Evolutionary conservation across 1,140 invertebrate genomes (phyloP).

Genomic region (Eumaeus atala): DNA sequence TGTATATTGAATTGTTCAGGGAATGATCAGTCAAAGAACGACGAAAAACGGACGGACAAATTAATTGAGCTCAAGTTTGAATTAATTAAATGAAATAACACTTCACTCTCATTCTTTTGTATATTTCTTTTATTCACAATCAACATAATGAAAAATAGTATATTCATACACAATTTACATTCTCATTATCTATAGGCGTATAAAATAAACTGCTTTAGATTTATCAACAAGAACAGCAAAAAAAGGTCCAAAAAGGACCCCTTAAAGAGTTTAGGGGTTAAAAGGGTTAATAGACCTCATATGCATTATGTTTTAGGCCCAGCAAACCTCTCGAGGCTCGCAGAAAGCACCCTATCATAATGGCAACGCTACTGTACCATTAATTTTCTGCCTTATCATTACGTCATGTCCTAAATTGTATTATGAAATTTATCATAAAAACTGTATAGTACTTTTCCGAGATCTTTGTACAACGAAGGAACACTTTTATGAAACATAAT

Average conservation of each 20-base stretch:
- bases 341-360: conserved; percentile 19
- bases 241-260: conserved; percentile 7
- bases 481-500: too few relatives aligned
- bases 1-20: too few relatives aligned
- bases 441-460: conserved; percentile 20
- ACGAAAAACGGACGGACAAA: too few relatives aligned
- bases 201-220: conserved; percentile 10
- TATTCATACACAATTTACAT: too few relatives aligned
- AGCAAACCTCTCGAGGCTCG: conserved; percentile 15
- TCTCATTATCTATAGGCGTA: neutral
- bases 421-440: conserved; percentile 34
- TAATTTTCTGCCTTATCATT: conserved; percentile 34
- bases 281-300: conserved; percentile 25
- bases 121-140: too few relatives aligned
- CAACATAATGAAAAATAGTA: too few relatives aligned
- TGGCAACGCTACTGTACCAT: conserved; percentile 28
- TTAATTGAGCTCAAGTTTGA: too few relatives aligned
- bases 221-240: neutral
- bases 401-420: conserved; percentile 33
- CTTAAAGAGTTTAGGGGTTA: conserved; percentile 23
- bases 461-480: too few relatives aligned
- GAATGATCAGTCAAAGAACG: too few relatives aligned
- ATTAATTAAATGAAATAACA: too few relatives aligned
- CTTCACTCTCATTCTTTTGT: too few relatives aligned
- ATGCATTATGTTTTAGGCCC: conserved; percentile 24